Base-by-base conservation (phyloP, 2,888 invertebrate genomes). In the Apodemia zela region DNA sequence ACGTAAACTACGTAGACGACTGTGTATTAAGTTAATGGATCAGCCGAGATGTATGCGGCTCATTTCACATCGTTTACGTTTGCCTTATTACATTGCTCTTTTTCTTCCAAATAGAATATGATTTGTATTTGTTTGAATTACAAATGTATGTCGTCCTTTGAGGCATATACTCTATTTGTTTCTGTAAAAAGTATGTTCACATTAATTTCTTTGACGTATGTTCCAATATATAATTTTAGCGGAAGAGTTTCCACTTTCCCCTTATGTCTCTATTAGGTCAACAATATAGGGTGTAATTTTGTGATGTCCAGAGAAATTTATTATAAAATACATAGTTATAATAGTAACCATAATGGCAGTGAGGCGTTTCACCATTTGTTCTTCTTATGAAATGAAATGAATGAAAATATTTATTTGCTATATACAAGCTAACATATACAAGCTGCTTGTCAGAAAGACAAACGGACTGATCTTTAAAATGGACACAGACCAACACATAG, bases 21-120 rank as follows among this genome's bases (percentile, higher is more conserved):
- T 67, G 73, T 69, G 66, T 72, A 73, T 73, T 74, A 71, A 71
- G 72, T 70, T 81, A 84, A 83, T 81, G 80, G 76, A 74, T 73
- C 73, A 64, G 61, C 66, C 63, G 45, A 38, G 62, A 62, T 62
- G 54, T 57, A 62, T 33, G 25, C 61, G 51, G 38, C 17, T 49
- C 47, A n/a, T 51, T 61, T 51, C 54, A 61, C 35, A 21, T 7
- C 47, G 58, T 29, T 60, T 38, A 60, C 51, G 47, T 66, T 63
- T 45, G 49, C 38, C n/a, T 60, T 64, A 57, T 64, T 65, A 60
- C 49, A 47, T 33, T 63, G 25, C 54, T 54, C 25, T 54, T 54
- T 54, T 51, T 18, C 6, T 7, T n/a, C n/a, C n/a, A 4, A 45
- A n/a, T n/a, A 45, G 6, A 45, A 45, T 21, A 51, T 21, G 51